These are phyloP conservation scores for Lithodes maja DNA, from an alignment of 2,888 invertebrate genomes.

Conservation along the genomic window DNA sequence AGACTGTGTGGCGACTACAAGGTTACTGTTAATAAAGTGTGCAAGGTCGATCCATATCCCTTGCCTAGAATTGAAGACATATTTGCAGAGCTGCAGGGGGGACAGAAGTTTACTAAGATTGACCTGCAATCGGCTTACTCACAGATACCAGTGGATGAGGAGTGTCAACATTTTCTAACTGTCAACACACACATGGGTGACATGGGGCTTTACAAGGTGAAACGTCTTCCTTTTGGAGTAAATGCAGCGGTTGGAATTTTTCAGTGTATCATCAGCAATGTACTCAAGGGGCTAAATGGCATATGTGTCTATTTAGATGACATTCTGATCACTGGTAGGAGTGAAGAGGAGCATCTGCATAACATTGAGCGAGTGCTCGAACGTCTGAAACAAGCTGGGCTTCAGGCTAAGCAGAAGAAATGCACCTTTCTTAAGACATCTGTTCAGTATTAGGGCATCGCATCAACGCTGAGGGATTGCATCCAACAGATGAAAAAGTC, in stretches of 20 bases:
- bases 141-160: constrained; percentile 5
- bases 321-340: not conserved
- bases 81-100: constrained; percentile 5
- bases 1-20: constrained; percentile 21
- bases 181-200: constrained; percentile 17
- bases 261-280: constrained; percentile 10
- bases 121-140: constrained; percentile 1
- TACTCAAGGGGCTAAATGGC: constrained; percentile 1
- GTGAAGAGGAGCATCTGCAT: too few species aligned
- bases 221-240: constrained; percentile 19
- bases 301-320: constrained; percentile 21
- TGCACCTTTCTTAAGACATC: constrained; percentile 9
- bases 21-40: constrained; percentile 22
- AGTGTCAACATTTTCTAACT: not conserved
- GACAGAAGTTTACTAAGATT: constrained; percentile 11
- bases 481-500: constrained; percentile 6
- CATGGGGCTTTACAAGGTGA: not conserved
- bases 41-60: constrained; percentile 14
- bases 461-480: constrained; percentile 1
- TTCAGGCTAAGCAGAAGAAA: not conserved
- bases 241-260: constrained; percentile 29
- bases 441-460: constrained; percentile 6
- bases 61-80: constrained; percentile 1
- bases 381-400: not conserved
- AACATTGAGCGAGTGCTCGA: too few species aligned